Evolutionary conservation across 1,140 invertebrate species (phyloP), one percentile per base, ranked within the genome.

Genomic region (Plutomurus gul): DNA sequence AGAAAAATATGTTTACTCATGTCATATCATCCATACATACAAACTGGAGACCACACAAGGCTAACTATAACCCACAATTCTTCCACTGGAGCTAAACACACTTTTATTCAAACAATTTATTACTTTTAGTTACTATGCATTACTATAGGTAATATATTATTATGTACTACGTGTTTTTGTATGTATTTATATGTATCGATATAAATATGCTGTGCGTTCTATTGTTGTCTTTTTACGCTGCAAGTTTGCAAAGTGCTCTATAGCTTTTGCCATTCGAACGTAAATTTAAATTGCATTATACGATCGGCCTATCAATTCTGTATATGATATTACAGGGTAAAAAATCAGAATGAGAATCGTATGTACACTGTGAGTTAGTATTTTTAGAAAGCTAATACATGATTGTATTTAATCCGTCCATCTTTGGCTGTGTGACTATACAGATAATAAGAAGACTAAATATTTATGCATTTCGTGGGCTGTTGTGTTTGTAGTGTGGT

Each of bases 21-120:
- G 47, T 51, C 56, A 33, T 65, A 30, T 65, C 56, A 65, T 65
- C 56, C 27, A 33, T 65, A 65, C 36, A 65, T 65, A 33, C 56
- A 65, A 33, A 65, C 56, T 65, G 13, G 51, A 65, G 56, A 65
- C 56, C 56, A 65, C 56, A 65, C 56, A 65, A 33, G 36, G 56
- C 56, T 65, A 30, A 65, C 56, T 65, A 65, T 65, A 65, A 3
- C 30, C 30, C 16, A 65, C 56, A 65, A 65, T 65, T 65, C 39
- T n/a, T 43, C 7, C 25, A 60, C 33, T 27, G 36, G 18, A 65
- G 56, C 56, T 65, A 25, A 65, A 65, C 56, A 65, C 56, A 65
- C 56, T 65, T 65, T 65, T 65, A 65, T 27, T 65, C 51, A 60
- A 33, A 25, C 3, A 8, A 65, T 30, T 65, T 65, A 65, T 65